These are phyloP conservation scores for Potamarius usumacintae DNA, from an alignment of 2,113 vertebrate genomes.

Conservation along the genomic window DNA sequence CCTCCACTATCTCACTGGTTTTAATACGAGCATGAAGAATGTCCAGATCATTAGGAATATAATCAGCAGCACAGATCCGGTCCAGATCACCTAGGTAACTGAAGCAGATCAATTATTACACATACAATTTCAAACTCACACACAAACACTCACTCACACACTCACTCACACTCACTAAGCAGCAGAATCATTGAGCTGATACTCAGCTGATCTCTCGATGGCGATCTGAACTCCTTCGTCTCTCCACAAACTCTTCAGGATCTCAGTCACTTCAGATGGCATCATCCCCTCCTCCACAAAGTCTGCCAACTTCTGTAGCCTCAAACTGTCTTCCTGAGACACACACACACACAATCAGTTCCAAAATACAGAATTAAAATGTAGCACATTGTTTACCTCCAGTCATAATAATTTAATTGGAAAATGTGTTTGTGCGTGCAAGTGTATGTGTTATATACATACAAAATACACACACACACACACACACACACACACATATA, in stretches of 20 bases:
- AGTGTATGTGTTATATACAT: no score
- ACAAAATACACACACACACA: no score
- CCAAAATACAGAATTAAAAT: neutral
- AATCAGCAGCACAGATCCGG: conserved; percentile 59
- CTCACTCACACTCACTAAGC: conserved; percentile 86
- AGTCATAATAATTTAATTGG: neutral
- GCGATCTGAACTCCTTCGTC: conserved; percentile 92
- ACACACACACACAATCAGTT: conserved; percentile 1
- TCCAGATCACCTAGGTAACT: conserved; percentile 70
- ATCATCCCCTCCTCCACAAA: conserved; percentile 80
- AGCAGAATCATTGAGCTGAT: conserved; percentile 94
- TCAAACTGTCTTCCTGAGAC: conserved; percentile 78
- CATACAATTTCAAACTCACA: neutral
- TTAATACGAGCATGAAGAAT: conserved; percentile 70
- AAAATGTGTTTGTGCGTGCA: neutral
- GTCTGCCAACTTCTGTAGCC: conserved; percentile 79
- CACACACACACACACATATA: no score
- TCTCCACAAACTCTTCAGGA: conserved; percentile 93
- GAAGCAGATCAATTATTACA: neutral
- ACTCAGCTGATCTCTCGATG: conserved; percentile 91
- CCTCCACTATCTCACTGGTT: conserved; percentile 79
- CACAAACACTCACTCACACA: neutral
- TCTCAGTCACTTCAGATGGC: conserved; percentile 81
- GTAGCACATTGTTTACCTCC: neutral
- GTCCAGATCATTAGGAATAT: conserved; percentile 64